Base-by-base conservation (phyloP, 1,140 invertebrate genomes). In the Micrasema minimum region DNA sequence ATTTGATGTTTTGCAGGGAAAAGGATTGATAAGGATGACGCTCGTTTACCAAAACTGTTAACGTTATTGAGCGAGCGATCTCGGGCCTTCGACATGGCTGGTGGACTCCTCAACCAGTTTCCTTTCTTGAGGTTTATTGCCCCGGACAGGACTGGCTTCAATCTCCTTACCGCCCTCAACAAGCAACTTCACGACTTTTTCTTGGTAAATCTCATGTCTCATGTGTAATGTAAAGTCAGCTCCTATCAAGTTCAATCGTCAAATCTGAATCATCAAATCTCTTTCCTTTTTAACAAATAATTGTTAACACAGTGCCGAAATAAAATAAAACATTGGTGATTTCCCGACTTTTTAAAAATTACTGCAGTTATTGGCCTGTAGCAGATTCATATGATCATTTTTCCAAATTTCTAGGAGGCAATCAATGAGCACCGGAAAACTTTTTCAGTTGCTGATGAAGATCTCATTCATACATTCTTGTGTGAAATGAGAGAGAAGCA, bases 401-500 rank as follows among this genome's bases (percentile, higher is more conserved):
- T n/a, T n/a, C n/a, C n/a, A n/a, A n/a, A n/a, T n/a, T n/a, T n/a
- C n/a, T 76, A 84, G 82, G 80, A 83, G 62, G 72, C 80, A 7
- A 80, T 84, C 43, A 69, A 75, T 35, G 82, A 80, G 66, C 82
- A 84, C 69, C 55, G 66, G 10, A 80, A 80, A 71, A 78, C 74
- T 14, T 77, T 78, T 48, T 64, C 74, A 23, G 65, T 81, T 9
- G 55, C 71, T 45, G 78, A 85, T 26, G 79, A 85, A 14, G 93
- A 95, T 77, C 87, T 95, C 23, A 92, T 96, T 48, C 93, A 93
- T 76, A 87, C 89, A 35, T 95, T 91, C 78, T 82, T 96, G 2
- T 82, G 87, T 41, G 88, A 93, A 83, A 90, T 93, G 85, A 79
- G 87, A 38, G 67, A 81, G 23, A 77, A 81, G 1, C 78, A 80